A percentile compares a stretch with the other conserved stretches of the same genome.
These are phyloP conservation scores for Macrostomum lignano DNA, from an alignment of 1,140 invertebrate genomes.

Conservation along the genomic window DNA sequence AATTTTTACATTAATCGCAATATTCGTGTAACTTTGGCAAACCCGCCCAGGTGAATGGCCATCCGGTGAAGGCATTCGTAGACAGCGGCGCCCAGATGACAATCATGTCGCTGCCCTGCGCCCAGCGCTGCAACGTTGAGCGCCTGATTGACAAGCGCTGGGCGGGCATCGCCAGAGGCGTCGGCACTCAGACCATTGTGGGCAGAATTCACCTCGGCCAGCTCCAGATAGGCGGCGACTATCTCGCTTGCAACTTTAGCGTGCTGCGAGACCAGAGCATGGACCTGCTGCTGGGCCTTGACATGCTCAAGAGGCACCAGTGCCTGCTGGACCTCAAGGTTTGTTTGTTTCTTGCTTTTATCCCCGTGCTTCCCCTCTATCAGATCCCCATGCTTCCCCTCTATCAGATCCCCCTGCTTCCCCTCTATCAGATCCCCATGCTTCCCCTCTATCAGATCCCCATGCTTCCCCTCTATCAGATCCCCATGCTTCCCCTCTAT, in stretches of 20 bases:
- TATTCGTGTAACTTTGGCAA: too few relatives aligned
- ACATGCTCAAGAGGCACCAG: conserved; percentile 74
- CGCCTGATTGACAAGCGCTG: conserved; percentile 67
- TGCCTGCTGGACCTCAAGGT: conserved; percentile 79
- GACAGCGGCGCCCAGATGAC: conserved; percentile 43
- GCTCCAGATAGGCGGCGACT: conserved; percentile 8
- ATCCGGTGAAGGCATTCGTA: conserved; percentile 82
- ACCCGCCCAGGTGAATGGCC: too few relatives aligned
- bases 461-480: too few relatives aligned
- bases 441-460: too few relatives aligned
- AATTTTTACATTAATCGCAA: too few relatives aligned
- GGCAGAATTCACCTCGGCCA: conserved; percentile 69
- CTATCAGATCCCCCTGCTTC: too few relatives aligned
- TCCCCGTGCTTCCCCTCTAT: too few relatives aligned
- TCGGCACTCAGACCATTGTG: conserved; percentile 67
- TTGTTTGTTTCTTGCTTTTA: too few relatives aligned
- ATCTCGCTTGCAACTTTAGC: conserved; percentile 36
- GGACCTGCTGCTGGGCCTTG: conserved; percentile 85
- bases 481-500: too few relatives aligned
- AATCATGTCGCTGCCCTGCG: conserved; percentile 31
- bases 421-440: too few relatives aligned
- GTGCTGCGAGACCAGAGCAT: conserved; percentile 87
- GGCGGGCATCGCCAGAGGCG: conserved; percentile 68
- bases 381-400: too few relatives aligned
- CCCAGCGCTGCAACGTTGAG: conserved; percentile 69